Conservation (phyloP, 2,888 invertebrate species). For the Tridacna crocea region DNA sequence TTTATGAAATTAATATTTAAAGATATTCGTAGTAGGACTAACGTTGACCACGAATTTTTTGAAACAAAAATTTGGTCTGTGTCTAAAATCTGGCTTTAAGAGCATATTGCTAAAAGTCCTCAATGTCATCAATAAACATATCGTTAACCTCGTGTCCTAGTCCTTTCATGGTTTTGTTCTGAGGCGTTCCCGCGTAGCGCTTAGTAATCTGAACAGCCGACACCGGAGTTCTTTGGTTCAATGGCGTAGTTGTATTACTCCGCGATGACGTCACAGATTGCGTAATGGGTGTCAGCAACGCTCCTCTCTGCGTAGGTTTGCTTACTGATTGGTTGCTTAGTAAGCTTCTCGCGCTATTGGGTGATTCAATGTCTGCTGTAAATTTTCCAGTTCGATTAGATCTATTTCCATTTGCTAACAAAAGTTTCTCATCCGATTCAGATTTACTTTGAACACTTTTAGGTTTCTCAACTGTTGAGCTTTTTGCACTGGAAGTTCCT, state of each 20-base stretch:
- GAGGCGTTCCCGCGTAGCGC: conserved; percentile 19
- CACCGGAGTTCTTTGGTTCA: conserved; percentile 26
- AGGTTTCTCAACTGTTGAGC: neutral
- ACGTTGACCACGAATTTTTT: too few species aligned
- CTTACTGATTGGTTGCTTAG: conserved; percentile 7
- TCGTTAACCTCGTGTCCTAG: conserved; percentile 45
- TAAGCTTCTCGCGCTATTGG: conserved; percentile 12
- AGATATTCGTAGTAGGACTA: too few species aligned
- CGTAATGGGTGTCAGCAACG: neutral
- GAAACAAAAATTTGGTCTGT: too few species aligned
- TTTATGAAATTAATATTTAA: too few species aligned
- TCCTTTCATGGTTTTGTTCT: conserved; percentile 41
- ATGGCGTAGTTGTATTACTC: conserved; percentile 20
- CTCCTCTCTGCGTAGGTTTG: conserved; percentile 20
- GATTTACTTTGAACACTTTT: neutral
- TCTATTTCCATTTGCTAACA: neutral
- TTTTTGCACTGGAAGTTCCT: neutral
- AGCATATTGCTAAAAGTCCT: conserved; percentile 38
- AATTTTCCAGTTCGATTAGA: neutral
- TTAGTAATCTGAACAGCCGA: conserved; percentile 30
- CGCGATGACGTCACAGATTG: conserved; percentile 14
- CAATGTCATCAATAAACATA: conserved; percentile 47
- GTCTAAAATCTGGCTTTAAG: too few species aligned
- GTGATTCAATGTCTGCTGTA: neutral
- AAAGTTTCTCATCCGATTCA: neutral